Percentiles rank a stretch among this genome's conserved stretches.
phyloP scores from a whole-genome alignment of 2,888 invertebrate genomes.

The Sinhomidia bicolor region DNA sequence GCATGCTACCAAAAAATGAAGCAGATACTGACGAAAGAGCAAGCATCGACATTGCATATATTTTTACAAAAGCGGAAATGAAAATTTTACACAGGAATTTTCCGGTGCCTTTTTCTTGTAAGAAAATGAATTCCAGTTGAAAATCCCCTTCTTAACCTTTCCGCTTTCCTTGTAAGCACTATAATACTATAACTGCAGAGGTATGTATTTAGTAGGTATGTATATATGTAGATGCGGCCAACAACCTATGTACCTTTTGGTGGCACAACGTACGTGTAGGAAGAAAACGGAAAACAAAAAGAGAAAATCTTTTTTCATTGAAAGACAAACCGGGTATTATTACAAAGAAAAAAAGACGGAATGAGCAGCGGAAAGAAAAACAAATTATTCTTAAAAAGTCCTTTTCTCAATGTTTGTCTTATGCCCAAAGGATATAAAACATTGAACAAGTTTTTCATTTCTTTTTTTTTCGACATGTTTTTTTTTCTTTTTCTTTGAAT shows the following conservation, averaged over 20 bases:
- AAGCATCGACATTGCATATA: neutral
- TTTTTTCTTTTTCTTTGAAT: neutral
- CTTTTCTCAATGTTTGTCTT: neutral
- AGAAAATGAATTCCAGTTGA: constrained; percentile 22
- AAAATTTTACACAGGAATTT: constrained; percentile 32
- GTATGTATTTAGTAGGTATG: no score
- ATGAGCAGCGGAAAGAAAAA: constrained; percentile 1
- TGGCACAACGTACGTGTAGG: no score
- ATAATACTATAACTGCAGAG: no score
- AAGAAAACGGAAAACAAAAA: neutral
- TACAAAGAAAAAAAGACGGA: neutral
- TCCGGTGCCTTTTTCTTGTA: neutral
- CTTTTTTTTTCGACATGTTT: neutral
- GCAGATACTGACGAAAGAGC: no score
- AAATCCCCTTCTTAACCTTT: constrained; percentile 43
- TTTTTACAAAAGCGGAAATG: constrained; percentile 23
- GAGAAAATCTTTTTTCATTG: constrained; percentile 1
- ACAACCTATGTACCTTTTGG: no score
- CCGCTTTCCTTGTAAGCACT: neutral
- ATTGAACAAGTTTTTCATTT: constrained; percentile 29
- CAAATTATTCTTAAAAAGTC: constrained; percentile 30
- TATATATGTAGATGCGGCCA: no score
- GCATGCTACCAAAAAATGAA: no score
- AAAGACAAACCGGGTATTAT: neutral
- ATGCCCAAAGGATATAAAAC: neutral